Evolutionary conservation across 2,797 vertebrate species (phyloP).

Genomic region (Danio kyathit): DNA sequence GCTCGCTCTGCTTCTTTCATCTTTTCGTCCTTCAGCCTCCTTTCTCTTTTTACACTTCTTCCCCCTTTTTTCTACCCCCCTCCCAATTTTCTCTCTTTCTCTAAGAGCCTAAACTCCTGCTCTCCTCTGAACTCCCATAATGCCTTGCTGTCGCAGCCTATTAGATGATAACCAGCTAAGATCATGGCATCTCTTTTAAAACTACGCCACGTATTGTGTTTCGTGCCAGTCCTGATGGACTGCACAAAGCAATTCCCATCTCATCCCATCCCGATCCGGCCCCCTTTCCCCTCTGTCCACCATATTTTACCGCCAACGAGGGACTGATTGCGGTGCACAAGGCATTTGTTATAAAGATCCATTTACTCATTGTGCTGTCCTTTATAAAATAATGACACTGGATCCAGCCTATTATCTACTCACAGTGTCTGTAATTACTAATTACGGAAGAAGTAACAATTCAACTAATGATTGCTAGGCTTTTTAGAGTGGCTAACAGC

Average conservation of each 20-base stretch:
- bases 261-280: not conserved
- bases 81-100: slow-evolving; percentile 36
- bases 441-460: slow-evolving; percentile 38
- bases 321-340: not conserved
- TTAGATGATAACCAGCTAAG: slow-evolving; percentile 54
- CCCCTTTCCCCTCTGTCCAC: not conserved
- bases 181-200: slow-evolving; percentile 51
- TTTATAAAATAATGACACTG: slow-evolving; percentile 39
- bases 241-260: slow-evolving; percentile 34
- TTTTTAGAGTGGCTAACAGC: not conserved
- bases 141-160: slow-evolving; percentile 55
- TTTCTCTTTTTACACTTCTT: slow-evolving; percentile 67
- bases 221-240: not conserved
- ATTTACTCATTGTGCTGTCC: slow-evolving; percentile 39
- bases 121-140: slow-evolving; percentile 46
- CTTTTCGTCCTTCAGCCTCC: slow-evolving; percentile 68
- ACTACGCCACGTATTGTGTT: slow-evolving; percentile 8
- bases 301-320: not conserved
- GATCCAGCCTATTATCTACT: slow-evolving; percentile 32
- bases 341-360: slow-evolving; percentile 25
- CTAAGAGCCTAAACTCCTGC: slow-evolving; percentile 30
- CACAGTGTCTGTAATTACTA: slow-evolving; percentile 44
- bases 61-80: slow-evolving; percentile 59
- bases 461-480: slow-evolving; percentile 30
- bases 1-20: slow-evolving; percentile 51